A percentile compares a stretch with the other conserved stretches of the same genome.
phyloP scores from a whole-genome alignment of 2,113 vertebrate species.

The Sapajus apella region DNA sequence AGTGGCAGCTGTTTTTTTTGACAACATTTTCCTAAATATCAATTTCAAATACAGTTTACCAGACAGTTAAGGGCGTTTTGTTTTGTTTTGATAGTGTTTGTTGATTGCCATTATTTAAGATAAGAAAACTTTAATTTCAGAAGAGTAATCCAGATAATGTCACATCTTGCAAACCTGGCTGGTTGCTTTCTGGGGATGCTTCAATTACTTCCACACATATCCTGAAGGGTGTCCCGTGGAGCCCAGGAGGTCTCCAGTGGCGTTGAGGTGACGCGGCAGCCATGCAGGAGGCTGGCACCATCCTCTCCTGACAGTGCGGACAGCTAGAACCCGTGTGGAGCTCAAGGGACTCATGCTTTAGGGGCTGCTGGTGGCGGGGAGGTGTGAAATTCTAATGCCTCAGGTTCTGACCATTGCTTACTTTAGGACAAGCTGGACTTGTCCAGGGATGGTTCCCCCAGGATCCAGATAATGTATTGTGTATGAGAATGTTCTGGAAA shows the following conservation, averaged over 20 bases:
- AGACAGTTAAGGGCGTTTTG: neutral
- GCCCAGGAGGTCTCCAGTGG: rapidly evolving
- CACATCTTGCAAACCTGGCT: neutral
- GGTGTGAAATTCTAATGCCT: no score
- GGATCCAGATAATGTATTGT: no score
- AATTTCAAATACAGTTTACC: rapidly evolving
- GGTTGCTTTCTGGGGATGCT: rapidly evolving
- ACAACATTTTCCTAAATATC: neutral
- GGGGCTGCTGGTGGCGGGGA: no score
- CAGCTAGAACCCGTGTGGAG: neutral
- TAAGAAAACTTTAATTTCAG: neutral
- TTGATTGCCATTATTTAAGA: neutral
- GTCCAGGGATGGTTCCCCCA: rapidly evolving
- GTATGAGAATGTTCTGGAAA: rapidly evolving
- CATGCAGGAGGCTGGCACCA: rapidly evolving
- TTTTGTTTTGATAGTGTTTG: neutral
- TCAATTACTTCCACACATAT: neutral
- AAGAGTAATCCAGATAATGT: neutral
- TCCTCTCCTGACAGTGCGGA: rapidly evolving
- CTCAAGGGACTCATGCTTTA: no score
- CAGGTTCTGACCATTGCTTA: rapidly evolving
- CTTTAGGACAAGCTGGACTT: rapidly evolving
- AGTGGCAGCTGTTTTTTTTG: no score
- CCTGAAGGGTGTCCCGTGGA: neutral
- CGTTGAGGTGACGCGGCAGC: rapidly evolving